Evolutionary conservation across 2,888 invertebrate species (phyloP), one percentile per base, ranked within the genome.

Genomic region (Pammene aurita): DNA sequence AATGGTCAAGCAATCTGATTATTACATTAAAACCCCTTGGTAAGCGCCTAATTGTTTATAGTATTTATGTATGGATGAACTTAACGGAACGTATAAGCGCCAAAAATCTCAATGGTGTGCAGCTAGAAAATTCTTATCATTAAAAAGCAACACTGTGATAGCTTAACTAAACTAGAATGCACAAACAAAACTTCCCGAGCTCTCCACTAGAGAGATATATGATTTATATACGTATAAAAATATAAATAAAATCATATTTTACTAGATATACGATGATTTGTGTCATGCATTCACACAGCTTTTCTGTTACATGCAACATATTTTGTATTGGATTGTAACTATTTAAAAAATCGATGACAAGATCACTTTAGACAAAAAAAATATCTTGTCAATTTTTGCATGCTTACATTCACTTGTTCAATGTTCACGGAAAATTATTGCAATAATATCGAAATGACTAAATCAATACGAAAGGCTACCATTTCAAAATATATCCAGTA

Each of bases 161-260:
- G 67, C 67, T 68, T 57, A 58, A 76, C 75, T 72, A 77, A 76
- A 75, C 67, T 75, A 77, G 74, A 71, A 73, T 73, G 77, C 76
- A 80, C 81, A 82, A 82, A 82, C 72, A 80, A 26, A 80, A 81
- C 92, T 92, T 93, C 92, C 91, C 86, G 92, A 92, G 92, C 90
- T 92, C 92, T 92, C 91, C 92, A 93, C 92, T 85, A 88, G 90
- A 90, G 92, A 92, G 92, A 81, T 84, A 86, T 75, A 81, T 80
- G 76, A 83, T 77, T 67, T 70, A 54, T 81, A 50, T 61, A 61
- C 50, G 61, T 78, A 84, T 80, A 77, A 80, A 80, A 77, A 77
- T 78, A 77, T 79, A 72, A 76, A 72, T 76, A 76, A 80, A 77
- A 83, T 79, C 79, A 79, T 77, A 74, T 72, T 67, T 72, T 65